These are phyloP conservation scores for Drosophila bocki DNA, from an alignment of 1,140 invertebrate species.

Conservation along the genomic window DNA sequence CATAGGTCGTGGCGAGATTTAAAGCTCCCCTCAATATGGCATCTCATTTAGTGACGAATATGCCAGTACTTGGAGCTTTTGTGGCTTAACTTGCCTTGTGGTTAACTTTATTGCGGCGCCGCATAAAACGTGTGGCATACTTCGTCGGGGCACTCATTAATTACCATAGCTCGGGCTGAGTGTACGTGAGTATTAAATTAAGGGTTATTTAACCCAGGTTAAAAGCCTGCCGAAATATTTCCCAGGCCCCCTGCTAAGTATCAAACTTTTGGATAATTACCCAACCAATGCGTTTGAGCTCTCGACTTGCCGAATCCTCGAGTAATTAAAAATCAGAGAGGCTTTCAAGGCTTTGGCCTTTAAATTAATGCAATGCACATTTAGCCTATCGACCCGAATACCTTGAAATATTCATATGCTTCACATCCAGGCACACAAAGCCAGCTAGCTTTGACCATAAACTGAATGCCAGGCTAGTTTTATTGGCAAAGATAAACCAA, in stretches of 20 bases:
- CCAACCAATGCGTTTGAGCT: not conserved
- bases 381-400: not conserved
- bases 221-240: slow-evolving; percentile 9
- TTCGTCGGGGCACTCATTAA: slow-evolving; percentile 44
- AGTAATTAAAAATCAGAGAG: not conserved
- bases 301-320: not conserved
- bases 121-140: slow-evolving; percentile 34
- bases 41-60: slow-evolving; percentile 39
- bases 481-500: slow-evolving; percentile 14
- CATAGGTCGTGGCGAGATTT: slow-evolving; percentile 45
- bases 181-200: slow-evolving; percentile 35
- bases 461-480: slow-evolving; percentile 1
- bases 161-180: slow-evolving; percentile 24
- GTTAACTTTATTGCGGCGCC: slow-evolving; percentile 23
- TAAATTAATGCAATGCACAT: not conserved
- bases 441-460: not conserved
- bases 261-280: slow-evolving; percentile 19
- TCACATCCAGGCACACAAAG: not conserved
- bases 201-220: slow-evolving; percentile 22
- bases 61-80: slow-evolving; percentile 3
- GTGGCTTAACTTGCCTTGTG: slow-evolving; percentile 3
- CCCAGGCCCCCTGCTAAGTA: not conserved
- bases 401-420: not conserved
- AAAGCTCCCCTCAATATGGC: slow-evolving; percentile 58
- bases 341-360: not conserved